Evolutionary conservation across 2,797 vertebrate genomes (phyloP), one percentile per base, ranked within the genome.

Genomic region (Sebastes umbrosus): DNA sequence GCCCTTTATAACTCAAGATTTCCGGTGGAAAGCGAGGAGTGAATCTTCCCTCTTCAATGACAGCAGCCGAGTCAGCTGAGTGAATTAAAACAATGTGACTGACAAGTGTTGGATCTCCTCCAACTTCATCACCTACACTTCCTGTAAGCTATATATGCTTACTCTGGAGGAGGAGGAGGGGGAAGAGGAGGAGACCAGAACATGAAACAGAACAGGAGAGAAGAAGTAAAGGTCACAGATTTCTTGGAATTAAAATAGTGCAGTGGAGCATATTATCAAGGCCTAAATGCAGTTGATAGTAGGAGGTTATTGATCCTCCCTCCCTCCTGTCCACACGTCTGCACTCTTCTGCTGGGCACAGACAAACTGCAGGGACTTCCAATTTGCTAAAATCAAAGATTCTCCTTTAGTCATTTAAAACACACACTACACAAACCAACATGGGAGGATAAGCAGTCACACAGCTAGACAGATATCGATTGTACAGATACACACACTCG

Each of bases 61-160:
- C 82, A 88, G 80, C 57, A 87, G 67, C 62, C 11, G 77, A 69
- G 90, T 91, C 77, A 73, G 85, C 89, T 82, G 85, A 92, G 90
- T 91, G 90, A 91, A 93, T 93, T 87, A 90, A 86, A 84, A 77
- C 87, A 27, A 25, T 0, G 55, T 91, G 92, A 92, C 55, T 90
- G 92, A 91, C 90, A 87, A 75, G 59, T 46, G 87, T 25, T 91
- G 91, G 91, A 92, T 72, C 65, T 16, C 50, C 75, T 91, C 91
- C 93, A 93, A 63, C 87, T 84, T 88, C 87, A 83, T 89, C 83
- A 85, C 39, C 63, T 36, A 64, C 79, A 78, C 69, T 92, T 92
- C 90, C 90, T 90, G 88, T 87, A 88, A 93, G 66, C 84, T 67
- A 20, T 36, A 20, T 36, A 60, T 43, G 67, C 73, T 69, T 11